Evolutionary conservation across 2,888 invertebrate genomes (phyloP).

Genomic region (Labia minor): DNA sequence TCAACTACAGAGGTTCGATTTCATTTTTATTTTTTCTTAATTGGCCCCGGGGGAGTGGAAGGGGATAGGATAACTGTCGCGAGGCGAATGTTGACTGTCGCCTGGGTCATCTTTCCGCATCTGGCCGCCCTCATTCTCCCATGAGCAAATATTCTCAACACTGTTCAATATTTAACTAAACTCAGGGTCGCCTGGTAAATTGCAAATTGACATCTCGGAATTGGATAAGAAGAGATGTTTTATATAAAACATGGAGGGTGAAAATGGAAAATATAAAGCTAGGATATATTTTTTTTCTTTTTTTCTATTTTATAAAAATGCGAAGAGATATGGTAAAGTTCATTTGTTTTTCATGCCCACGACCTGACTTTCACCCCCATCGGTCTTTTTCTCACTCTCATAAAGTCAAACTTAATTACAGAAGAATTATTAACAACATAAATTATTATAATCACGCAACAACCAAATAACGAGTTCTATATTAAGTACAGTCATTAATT

Average conservation of each 20-base stretch:
- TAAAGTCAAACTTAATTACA: neutral
- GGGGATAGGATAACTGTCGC: too few species aligned
- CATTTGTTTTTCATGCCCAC: neutral
- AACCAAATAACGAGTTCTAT: neutral
- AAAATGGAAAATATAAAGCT: too few species aligned
- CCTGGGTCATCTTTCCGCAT: neutral
- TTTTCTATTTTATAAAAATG: neutral
- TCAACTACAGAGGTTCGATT: neutral
- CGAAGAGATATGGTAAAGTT: neutral
- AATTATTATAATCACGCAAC: neutral
- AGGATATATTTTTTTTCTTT: neutral
- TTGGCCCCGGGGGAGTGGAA: neutral
- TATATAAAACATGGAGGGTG: too few species aligned
- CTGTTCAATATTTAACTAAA: neutral
- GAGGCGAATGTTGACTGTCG: neutral
- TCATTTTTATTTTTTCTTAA: neutral
- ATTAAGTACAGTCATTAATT: neutral
- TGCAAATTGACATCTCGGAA: neutral
- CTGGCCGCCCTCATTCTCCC: neutral
- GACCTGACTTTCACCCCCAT: neutral
- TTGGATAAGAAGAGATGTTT: too few species aligned
- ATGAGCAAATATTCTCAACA: neutral
- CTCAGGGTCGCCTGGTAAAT: neutral
- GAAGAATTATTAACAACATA: neutral
- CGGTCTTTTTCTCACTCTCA: neutral